Evolutionary conservation across 2,113 vertebrate genomes (phyloP), one percentile per base, ranked within the genome.

Genomic region (Sturnus vulgaris): DNA sequence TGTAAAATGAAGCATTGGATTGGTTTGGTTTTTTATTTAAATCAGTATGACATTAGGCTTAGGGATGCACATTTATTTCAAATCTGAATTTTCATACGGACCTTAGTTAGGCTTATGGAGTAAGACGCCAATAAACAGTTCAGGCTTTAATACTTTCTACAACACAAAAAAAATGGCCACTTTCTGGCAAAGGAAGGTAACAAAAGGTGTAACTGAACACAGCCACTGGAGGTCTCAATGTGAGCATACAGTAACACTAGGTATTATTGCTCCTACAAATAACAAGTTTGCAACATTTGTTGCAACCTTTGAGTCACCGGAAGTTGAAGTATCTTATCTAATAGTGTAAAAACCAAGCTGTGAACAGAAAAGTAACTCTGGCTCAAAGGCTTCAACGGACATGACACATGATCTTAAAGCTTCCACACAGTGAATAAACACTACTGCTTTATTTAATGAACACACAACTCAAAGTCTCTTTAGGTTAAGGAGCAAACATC

Each of bases 1-100:
- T 52, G 9, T 66, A 70, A 95, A 88, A 76, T 39, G 44, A 63
- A 82, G 50, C 5, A 11, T 20, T 72, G 60, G 11, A 13, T 6
- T 42, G 40, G 7, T n/a, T n/a, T 24, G 11, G 1, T 8, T 35
- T 40, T 31, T 23, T 14, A 46, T 37, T 86, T 77, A 35, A 75
- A 90, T 61, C 5, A 0, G 0, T 20, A 75, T 42, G 11, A 70
- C 0, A 0, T 37, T 46, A 80, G 25, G 63, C 9, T 23, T 61
- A 12, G 16, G 24, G 4, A 76, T 24, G 28, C 4, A 63, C 9
- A 35, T 7, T 24, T 39, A 78, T 44, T 68, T 70, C 7, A 72
- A 63, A 88, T 76, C 25, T n/a, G 56, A 55, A 40, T 71, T 71
- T 84, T 56, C 35, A 52, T 15, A n/a, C 0, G 0, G 77, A 44